Percentiles rank a stretch among this genome's conserved stretches.
These are phyloP conservation scores for Centropus unirufus DNA, from an alignment of 2,113 vertebrate species.

Conservation along the genomic window DNA sequence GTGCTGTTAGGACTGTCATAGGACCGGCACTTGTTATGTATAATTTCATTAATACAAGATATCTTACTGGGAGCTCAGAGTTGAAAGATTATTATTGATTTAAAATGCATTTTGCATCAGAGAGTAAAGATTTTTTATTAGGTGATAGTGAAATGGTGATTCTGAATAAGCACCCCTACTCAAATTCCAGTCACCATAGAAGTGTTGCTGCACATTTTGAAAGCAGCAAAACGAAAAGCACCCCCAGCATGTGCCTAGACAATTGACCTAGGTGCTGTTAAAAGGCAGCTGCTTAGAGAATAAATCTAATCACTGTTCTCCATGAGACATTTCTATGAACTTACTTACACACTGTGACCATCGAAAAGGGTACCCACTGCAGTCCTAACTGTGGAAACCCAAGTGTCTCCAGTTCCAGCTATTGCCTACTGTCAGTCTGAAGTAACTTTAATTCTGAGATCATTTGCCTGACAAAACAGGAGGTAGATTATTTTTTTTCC, in stretches of 20 bases:
- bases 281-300: background rate
- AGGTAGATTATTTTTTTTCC: background rate
- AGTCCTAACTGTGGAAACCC: background rate
- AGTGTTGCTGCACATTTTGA: background rate
- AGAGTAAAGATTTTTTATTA: background rate
- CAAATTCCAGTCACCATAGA: background rate
- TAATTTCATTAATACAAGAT: background rate
- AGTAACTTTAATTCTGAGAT: background rate
- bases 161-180: background rate
- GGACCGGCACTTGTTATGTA: background rate
- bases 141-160: background rate
- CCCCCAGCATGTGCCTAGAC: background rate
- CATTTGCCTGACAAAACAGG: background rate
- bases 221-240: background rate
- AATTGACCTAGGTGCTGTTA: background rate
- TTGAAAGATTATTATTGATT: background rate
- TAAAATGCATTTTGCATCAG: background rate
- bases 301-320: background rate
- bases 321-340: background rate
- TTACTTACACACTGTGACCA: background rate
- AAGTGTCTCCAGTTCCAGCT: background rate
- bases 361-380: background rate
- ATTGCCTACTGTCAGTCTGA: background rate
- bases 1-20: background rate
- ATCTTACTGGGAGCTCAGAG: background rate